Conservation (phyloP, 2,888 invertebrate species). For the Gasteruption jaculator region DNA sequence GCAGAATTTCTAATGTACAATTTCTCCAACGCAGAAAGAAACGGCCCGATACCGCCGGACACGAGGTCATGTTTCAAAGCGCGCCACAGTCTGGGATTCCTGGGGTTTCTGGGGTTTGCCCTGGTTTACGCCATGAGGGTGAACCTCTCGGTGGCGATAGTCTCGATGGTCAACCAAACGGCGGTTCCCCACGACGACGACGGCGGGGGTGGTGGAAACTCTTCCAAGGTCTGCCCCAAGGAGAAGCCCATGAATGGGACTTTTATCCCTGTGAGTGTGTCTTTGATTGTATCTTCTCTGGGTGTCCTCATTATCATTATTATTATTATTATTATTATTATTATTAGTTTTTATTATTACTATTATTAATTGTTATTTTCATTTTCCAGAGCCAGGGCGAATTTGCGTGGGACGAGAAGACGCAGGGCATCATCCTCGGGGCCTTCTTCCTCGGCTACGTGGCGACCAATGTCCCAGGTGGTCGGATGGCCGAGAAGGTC, state of each 20-base stretch:
- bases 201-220: no score
- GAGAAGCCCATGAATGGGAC: conserved; percentile 45
- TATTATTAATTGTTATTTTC: conserved; percentile 17
- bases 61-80: conserved; percentile 67
- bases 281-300: no score
- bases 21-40: no score
- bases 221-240: conserved; percentile 62
- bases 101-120: conserved; percentile 85
- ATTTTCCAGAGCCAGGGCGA: conserved; percentile 62
- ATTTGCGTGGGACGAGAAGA: conserved; percentile 73
- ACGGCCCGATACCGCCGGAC: conserved; percentile 52
- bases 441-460: conserved; percentile 84
- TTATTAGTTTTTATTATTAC: no score
- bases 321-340: conserved; percentile 20
- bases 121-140: conserved; percentile 88
- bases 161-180: conserved; percentile 86
- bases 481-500: conserved; percentile 75
- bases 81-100: conserved; percentile 72
- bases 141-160: conserved; percentile 89
- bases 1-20: no score
- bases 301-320: no score
- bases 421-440: conserved; percentile 76
- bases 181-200: conserved; percentile 56
- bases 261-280: conserved; percentile 36
- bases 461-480: conserved; percentile 76